Evolutionary conservation across 2,113 vertebrate species (phyloP), one percentile per base, ranked within the genome.

Genomic region (Maccullochella peelii): DNA sequence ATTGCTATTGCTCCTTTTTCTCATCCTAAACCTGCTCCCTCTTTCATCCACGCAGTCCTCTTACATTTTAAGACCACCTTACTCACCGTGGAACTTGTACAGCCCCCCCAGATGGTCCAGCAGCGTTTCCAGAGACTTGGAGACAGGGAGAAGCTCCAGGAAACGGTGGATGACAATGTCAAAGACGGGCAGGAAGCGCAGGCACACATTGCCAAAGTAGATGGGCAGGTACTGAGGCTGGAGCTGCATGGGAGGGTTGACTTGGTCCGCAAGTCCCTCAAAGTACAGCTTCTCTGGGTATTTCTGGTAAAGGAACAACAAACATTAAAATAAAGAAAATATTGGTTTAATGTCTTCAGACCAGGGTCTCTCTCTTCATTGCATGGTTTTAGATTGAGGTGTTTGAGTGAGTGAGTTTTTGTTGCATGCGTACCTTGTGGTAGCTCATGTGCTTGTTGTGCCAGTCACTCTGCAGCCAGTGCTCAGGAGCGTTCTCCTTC

Each of bases 381-480:
- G 30, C 25, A 12, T 4, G 6, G 15, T 58, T 36, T 77, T 12
- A 21, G 6, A 40, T 10, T 33, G 33, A 8, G 23, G 20, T 23
- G 8, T 49, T 4, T n/a, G n/a, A n/a, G n/a, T n/a, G n/a, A 59
- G 2, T 1, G 0, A 16, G 23, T 33, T 47, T 14, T 14, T 16
- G 21, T 25, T 30, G 1, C 0, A 9, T 5, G 8, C 2, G 3
- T 73, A 93, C 98, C 98, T 99, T 99, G 94, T 99, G 98, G 86
- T 99, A 99, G 91, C 86, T 97, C 98, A 99, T 99, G 92, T 99
- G 99, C 67, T 99, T 99, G 76, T 96, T 98, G 91, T 99, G 99
- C 99, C 99, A 99, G 94, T 99, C 99, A 16, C 97, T 99, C 95
- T 99, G 99, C 33, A 99, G 96, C 99, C 99, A 99, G 94, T 99